phyloP scores from a whole-genome alignment of 2,113 vertebrate genomes.

The Bufo bufo region DNA sequence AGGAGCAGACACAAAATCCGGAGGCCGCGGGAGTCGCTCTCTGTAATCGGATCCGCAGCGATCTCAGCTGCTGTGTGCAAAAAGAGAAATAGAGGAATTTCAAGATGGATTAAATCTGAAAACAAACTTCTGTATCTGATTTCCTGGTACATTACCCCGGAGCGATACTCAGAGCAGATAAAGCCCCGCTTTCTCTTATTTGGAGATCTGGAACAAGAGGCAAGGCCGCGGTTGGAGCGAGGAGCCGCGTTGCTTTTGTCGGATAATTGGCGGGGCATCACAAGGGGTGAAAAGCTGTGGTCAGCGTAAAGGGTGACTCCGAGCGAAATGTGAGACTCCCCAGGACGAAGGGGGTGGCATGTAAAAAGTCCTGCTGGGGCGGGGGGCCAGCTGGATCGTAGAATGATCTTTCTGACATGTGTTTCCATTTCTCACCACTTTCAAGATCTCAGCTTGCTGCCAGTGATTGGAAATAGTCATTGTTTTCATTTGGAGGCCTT shows the following conservation, averaged over 20 bases:
- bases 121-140: conserved; percentile 42
- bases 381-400: no score
- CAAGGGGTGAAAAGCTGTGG: not conserved
- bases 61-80: not conserved
- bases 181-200: not conserved
- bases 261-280: conserved; percentile 1
- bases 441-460: no score
- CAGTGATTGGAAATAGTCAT: no score
- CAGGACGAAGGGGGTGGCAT: not conserved
- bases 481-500: no score
- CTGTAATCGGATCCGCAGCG: conserved; percentile 4
- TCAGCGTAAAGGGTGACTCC: not conserved
- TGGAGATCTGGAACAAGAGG: conserved; percentile 6
- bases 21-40: not conserved
- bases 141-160: conserved; percentile 37
- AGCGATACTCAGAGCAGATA: conserved; percentile 25
- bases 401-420: no score
- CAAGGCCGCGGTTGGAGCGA: not conserved
- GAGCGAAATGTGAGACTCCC: not conserved
- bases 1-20: not conserved
- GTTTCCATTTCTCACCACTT: no score
- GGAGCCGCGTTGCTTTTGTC: not conserved
- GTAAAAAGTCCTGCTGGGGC: no score
- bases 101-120: conserved; percentile 15
- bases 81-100: not conserved